These are phyloP conservation scores for Fragum fragum DNA, from an alignment of 2,888 invertebrate species.

Conservation along the genomic window DNA sequence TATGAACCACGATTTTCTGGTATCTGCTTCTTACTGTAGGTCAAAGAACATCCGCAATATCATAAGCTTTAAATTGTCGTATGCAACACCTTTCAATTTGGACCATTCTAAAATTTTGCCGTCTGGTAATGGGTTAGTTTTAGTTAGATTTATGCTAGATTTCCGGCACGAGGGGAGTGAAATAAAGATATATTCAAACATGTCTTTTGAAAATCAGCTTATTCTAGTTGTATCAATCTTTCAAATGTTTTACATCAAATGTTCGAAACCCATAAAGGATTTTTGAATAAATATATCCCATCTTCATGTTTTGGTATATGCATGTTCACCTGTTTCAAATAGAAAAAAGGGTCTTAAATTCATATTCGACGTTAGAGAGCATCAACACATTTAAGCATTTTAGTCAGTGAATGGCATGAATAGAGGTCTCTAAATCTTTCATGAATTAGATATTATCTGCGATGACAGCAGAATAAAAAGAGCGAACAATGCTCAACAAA, in stretches of 20 bases:
- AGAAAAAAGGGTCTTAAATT: constrained; percentile 18
- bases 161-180: background rate
- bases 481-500: constrained; percentile 27
- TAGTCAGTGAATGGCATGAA: constrained; percentile 28
- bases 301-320: background rate
- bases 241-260: no score
- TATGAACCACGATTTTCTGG: no score
- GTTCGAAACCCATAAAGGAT: constrained; percentile 43
- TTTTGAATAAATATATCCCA: constrained; percentile 17
- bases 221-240: no score
- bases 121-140: no score
- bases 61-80: no score
- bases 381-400: constrained; percentile 35
- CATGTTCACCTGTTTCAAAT: background rate
- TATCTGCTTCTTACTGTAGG: no score
- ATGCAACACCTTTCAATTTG: no score
- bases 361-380: constrained; percentile 39
- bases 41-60: no score
- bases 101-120: no score
- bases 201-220: background rate
- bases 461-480: constrained; percentile 39
- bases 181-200: background rate
- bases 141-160: constrained; percentile 7
- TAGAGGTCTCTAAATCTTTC: constrained; percentile 44
- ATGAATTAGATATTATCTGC: constrained; percentile 48